Percentiles rank a stretch among this genome's conserved stretches.
Evolutionary conservation across 37 sponge, comb jelly and placozoan species (phyloP).

Genomic region (Amphimedon queenslandica): DNA sequence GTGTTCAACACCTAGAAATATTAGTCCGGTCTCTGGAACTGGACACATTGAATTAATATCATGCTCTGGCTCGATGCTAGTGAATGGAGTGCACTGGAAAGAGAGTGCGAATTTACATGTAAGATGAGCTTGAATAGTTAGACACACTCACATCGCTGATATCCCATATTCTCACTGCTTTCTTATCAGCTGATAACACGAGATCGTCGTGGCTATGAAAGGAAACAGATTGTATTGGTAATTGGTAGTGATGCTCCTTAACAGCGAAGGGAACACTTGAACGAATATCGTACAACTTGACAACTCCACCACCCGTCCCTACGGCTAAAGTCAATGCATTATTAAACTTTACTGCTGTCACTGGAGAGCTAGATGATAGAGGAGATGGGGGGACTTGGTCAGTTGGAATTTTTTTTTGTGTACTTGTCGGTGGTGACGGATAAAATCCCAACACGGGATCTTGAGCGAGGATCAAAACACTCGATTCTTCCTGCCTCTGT

Average conservation of each 20-base stretch:
- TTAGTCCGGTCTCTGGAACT: constrained; percentile 58
- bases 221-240: constrained; percentile 80
- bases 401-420: neutral
- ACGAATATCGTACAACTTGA: constrained; percentile 89
- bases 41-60: constrained; percentile 66
- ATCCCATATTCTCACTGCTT: constrained; percentile 87
- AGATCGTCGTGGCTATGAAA: constrained; percentile 59
- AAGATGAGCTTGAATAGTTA: neutral
- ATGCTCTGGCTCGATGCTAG: constrained; percentile 75
- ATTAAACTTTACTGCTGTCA: constrained; percentile 73
- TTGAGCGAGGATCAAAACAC: constrained; percentile 94
- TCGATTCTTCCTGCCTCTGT: constrained; percentile 85
- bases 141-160: constrained; percentile 48
- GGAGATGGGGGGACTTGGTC: too few relatives aligned
- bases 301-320: constrained; percentile 83
- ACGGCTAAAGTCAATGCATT: constrained; percentile 80
- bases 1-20: constrained; percentile 81
- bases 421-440: constrained; percentile 20
- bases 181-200: constrained; percentile 83
- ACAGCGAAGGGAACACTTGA: constrained; percentile 53
- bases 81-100: constrained; percentile 70
- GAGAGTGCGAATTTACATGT: neutral
- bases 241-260: constrained; percentile 88
- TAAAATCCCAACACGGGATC: constrained; percentile 57
- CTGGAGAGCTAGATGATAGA: constrained; percentile 19